Conservation (phyloP, 2,113 vertebrate species). For the Hiodon alosoides region DNA sequence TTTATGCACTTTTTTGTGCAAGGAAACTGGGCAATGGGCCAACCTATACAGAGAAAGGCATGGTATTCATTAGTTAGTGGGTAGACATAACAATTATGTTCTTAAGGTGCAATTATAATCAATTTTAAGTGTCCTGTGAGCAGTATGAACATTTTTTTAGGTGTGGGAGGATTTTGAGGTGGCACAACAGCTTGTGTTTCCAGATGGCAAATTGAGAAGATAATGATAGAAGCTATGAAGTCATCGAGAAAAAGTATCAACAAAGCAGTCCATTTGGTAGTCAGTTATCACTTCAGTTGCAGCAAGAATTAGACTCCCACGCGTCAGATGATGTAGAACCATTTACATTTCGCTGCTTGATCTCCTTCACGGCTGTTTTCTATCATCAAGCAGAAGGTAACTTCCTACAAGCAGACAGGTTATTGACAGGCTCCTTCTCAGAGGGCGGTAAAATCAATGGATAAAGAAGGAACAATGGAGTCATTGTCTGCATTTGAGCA, state of each 20-base stretch:
- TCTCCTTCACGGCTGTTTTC: too few species aligned
- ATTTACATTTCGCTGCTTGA: too few species aligned
- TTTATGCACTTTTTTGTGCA: neutral
- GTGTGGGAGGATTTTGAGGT: neutral
- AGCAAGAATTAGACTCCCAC: slow-evolving; percentile 15
- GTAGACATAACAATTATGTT: slow-evolving; percentile 46
- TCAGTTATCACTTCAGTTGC: slow-evolving; percentile 40
- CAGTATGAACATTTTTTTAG: neutral
- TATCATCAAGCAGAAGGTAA: too few species aligned
- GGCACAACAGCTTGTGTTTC: neutral
- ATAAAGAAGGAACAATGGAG: too few species aligned
- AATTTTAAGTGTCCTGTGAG: slow-evolving; percentile 16
- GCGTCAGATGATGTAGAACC: too few species aligned
- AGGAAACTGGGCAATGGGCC: neutral
- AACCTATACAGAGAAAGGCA: slow-evolving; percentile 7
- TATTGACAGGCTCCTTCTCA: too few species aligned
- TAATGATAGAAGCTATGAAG: slow-evolving; percentile 1
- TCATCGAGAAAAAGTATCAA: slow-evolving; percentile 18
- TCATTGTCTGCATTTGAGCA: too few species aligned
- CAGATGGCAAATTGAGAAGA: neutral
- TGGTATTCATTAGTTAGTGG: slow-evolving; percentile 51
- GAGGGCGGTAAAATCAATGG: too few species aligned
- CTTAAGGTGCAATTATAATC: slow-evolving; percentile 49
- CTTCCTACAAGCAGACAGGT: too few species aligned
- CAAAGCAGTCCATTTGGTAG: slow-evolving; percentile 17